A percentile compares a stretch with the other conserved stretches of the same genome.
Conservation (phyloP, 2,888 invertebrate genomes). For the Drepana falcataria region DNA sequence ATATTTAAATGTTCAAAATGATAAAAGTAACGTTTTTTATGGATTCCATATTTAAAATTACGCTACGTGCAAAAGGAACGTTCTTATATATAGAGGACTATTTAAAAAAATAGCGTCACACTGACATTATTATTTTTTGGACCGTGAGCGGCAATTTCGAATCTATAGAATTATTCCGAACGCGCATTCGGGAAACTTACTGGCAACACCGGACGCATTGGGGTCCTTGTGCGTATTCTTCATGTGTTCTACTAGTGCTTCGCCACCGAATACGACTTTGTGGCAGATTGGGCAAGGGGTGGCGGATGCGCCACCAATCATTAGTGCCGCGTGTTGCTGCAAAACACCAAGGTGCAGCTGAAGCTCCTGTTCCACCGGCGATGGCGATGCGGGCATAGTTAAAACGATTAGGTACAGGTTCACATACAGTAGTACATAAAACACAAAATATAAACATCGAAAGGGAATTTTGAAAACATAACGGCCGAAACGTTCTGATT, state of each 20-base stretch:
- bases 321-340: constrained; percentile 96
- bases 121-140: constrained; percentile 25
- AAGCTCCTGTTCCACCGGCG: constrained; percentile 83
- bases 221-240: constrained; percentile 97
- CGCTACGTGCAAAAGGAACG: constrained; percentile 27
- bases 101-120: constrained; percentile 25
- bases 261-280: constrained; percentile 95
- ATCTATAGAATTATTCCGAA: constrained; percentile 22
- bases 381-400: constrained; percentile 71
- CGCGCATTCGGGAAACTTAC: constrained; percentile 81
- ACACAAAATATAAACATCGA: constrained; percentile 31
- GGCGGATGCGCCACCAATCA: constrained; percentile 93
- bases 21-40: not conserved
- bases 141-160: constrained; percentile 13
- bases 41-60: constrained; percentile 10
- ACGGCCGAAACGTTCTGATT: constrained; percentile 39
- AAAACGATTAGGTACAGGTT: constrained; percentile 63
- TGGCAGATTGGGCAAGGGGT: constrained; percentile 96
- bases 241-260: constrained; percentile 97
- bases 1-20: constrained; percentile 9
- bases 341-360: constrained; percentile 95
- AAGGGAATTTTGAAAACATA: constrained; percentile 50
- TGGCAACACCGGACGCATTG: constrained; percentile 91
- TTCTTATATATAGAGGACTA: constrained; percentile 23
- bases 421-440: constrained; percentile 40